Evolutionary conservation across 2,888 invertebrate genomes (phyloP).

Genomic region (Cantharis lateralis): DNA sequence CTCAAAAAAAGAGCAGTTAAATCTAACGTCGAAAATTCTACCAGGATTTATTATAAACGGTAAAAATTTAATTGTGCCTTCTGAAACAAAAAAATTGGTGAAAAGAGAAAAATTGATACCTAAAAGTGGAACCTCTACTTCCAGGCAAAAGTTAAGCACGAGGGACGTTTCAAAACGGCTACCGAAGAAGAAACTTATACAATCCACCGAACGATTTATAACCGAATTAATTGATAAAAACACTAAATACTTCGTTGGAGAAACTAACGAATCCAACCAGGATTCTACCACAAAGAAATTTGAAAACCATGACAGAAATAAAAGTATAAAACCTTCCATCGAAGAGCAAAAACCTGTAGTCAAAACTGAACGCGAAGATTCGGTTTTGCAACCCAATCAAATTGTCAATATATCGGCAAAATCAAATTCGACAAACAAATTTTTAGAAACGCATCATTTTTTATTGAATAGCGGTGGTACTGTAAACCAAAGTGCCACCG

Average conservation of each 20-base stretch:
- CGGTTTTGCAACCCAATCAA: not conserved
- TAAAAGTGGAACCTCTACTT: not conserved
- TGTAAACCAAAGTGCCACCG: constrained; percentile 37
- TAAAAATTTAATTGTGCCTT: not conserved
- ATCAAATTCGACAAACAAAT: not conserved
- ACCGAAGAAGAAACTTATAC: not conserved
- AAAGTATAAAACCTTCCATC: not conserved
- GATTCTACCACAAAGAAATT: not conserved
- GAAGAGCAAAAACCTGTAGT: not conserved
- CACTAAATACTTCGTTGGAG: constrained; percentile 2
- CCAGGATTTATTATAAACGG: not conserved
- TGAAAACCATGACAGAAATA: not conserved
- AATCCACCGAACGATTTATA: not conserved
- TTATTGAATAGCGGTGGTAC: constrained; percentile 37
- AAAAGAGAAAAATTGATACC: not conserved
- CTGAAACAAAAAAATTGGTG: not conserved
- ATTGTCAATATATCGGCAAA: not conserved
- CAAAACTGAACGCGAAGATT: not conserved
- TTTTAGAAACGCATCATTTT: constrained; percentile 10
- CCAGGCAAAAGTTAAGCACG: not conserved
- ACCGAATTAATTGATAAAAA: constrained; percentile 1
- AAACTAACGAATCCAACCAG: not conserved
- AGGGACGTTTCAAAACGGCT: not conserved
- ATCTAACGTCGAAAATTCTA: not conserved
- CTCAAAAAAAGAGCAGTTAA: not conserved